Evolutionary conservation across 1,140 invertebrate genomes (phyloP).

Genomic region (Tetraneura akinire): DNA sequence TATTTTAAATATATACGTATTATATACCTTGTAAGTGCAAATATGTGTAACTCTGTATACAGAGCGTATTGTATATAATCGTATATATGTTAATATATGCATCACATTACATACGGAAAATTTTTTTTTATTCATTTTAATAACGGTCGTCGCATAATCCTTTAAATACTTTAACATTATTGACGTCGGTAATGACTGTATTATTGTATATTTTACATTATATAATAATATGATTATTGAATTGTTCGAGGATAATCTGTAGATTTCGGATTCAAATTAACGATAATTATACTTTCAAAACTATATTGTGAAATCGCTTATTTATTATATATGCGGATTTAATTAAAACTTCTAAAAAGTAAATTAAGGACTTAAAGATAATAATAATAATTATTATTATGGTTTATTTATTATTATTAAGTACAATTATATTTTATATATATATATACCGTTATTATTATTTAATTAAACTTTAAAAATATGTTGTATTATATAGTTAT

Average conservation of each 20-base stretch:
- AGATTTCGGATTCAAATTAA: background rate
- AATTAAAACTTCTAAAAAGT: background rate
- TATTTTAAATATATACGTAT: conserved; percentile 18
- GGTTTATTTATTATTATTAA: too few species aligned
- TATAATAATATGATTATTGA: too few species aligned
- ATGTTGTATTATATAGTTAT: too few species aligned
- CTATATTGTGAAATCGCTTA: too few species aligned
- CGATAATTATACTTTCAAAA: conserved; percentile 11
- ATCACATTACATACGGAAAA: too few species aligned
- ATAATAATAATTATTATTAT: background rate
- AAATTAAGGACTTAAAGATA: background rate
- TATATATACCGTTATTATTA: too few species aligned
- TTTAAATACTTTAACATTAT: conserved; percentile 23
- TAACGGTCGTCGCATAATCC: conserved; percentile 5
- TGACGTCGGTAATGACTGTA: background rate
- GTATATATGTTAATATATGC: background rate
- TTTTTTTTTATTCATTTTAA: conserved; percentile 17
- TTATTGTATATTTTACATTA: too few species aligned
- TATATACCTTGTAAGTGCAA: conserved; percentile 18
- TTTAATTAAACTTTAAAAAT: too few species aligned
- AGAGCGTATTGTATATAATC: too few species aligned
- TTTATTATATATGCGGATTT: background rate
- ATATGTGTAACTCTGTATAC: background rate
- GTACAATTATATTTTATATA: too few species aligned
- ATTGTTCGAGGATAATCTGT: conserved; percentile 6